Percentiles rank a stretch among this genome's conserved stretches.
phyloP scores from a whole-genome alignment of 2,113 vertebrate species.

The Heterocephalus glaber region DNA sequence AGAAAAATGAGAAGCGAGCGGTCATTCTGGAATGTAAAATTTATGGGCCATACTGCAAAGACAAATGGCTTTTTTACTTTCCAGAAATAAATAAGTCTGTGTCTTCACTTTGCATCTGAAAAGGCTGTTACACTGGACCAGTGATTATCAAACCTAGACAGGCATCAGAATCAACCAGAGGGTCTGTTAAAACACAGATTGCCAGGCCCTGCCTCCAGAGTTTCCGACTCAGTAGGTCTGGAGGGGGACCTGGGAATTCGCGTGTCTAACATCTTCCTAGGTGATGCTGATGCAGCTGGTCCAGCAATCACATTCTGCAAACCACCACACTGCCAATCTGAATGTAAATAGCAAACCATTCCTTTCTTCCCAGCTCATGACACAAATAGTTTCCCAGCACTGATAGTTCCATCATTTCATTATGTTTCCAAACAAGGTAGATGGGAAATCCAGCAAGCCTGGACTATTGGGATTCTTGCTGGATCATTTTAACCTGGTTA shows the following conservation, averaged over 20 bases:
- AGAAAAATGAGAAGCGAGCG: conserved; percentile 63
- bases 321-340: background rate
- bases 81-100: conserved; percentile 59
- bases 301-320: background rate
- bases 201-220: background rate
- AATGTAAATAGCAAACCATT: background rate
- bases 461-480: background rate
- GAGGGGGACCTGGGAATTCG: background rate
- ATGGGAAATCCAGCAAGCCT: background rate
- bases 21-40: background rate
- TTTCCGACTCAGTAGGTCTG: background rate
- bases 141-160: background rate
- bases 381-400: background rate
- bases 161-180: background rate
- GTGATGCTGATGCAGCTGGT: background rate
- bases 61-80: conserved; percentile 55
- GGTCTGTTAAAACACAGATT: background rate
- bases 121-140: background rate
- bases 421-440: background rate
- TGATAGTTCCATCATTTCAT: background rate
- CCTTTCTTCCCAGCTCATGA: background rate
- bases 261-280: background rate
- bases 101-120: conserved; percentile 47
- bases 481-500: background rate
- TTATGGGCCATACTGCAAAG: conserved; percentile 57